Evolutionary conservation across 2,797 vertebrate species (phyloP), one percentile per base, ranked within the genome.

Genomic region (Okamejei kenojei): DNA sequence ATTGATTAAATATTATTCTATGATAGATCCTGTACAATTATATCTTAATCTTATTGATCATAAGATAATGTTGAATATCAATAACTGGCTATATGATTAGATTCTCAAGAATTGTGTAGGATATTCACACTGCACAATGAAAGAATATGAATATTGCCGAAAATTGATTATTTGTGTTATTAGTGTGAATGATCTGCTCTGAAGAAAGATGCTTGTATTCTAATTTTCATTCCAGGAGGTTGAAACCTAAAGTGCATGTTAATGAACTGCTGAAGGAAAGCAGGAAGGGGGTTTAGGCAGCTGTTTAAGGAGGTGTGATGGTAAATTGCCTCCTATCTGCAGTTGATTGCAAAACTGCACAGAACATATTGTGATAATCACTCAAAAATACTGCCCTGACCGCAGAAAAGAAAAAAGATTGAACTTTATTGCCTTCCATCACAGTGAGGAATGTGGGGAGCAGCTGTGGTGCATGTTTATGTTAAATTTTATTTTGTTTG

Each of bases 1-100:
- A n/a, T 68, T 21, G 84, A 86, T 63, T 86, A 21, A 86, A 32
- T 86, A 65, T 86, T 65, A 86, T 29, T 61, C n/a, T 86, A 32
- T 15, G 82, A 68, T 65, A 8, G n/a, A 65, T 21, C 1, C 63
- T 35, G 63, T 88, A 88, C 65, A 65, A 88, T 35, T 32, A 35
- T 21, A 61, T 88, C 7, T 19, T 88, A n/a, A 68, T 68, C 54
- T 86, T 63, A 63, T 68, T 88, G 68, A 68, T 65, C n/a, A 23
- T 35, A 88, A 88, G 63, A 32, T 68, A 88, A 88, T 88, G 65
- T 19, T 63, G n/a, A 88, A 88, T 35, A 32, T 65, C 63, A 68
- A 68, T 88, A 63, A 88, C n/a, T 88, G 0, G 63, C 61, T 63
- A 65, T 35, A 65, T 68, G 35, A 88, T 88, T 35, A 63, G 61